Evolutionary conservation across 1,140 invertebrate genomes (phyloP), one percentile per base, ranked within the genome.

Genomic region (Pseudobourletiella spinata): DNA sequence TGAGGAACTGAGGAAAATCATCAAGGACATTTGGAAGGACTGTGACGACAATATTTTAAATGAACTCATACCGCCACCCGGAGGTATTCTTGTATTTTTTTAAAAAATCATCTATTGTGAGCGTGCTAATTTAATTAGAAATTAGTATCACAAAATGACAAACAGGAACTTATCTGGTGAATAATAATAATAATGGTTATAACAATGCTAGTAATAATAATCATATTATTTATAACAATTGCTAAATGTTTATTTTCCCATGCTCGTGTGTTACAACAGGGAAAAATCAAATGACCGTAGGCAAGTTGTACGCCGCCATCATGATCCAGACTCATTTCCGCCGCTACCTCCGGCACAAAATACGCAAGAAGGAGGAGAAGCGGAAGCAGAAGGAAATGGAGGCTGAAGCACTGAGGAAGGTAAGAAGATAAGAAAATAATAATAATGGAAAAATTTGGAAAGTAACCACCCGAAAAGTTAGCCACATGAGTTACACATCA

Each of bases 231-330:
- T 39, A 8, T 39, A 39, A 8, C 8, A 11, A 8, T 39, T 39
- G 32, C 8, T 39, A 39, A 11, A 39, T 39, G 32, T n/a, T 39
- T 11, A 39, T 39, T 39, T 39, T 8, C n/a, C n/a, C n/a, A 39
- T 39, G 32, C 32, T 39, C n/a, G 32, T 51, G 15, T 24, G 14
- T 6, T 51, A 25, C 48, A 3, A 25, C n/a, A 51, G 14, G 24
- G 3, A 51, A 51, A 26, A 24, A 26, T 26, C 14, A 99, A 78
- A 95, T 99, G n/a, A 99, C 97, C 0, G 96, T 99, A 1, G 97
- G 97, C 50, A 99, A 99, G 76, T 99, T 99, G 77, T 99, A 99
- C 77, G 97, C 97, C n/a, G 99, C 96, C 4, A 98, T 99, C 81
- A 84, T 99, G 6, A 99, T 99, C 74, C 97, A 99, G 79, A 96